Percentiles rank a stretch among this genome's conserved stretches.
Evolutionary conservation across 2,888 invertebrate genomes (phyloP).

Genomic region (Dynastes grantii): DNA sequence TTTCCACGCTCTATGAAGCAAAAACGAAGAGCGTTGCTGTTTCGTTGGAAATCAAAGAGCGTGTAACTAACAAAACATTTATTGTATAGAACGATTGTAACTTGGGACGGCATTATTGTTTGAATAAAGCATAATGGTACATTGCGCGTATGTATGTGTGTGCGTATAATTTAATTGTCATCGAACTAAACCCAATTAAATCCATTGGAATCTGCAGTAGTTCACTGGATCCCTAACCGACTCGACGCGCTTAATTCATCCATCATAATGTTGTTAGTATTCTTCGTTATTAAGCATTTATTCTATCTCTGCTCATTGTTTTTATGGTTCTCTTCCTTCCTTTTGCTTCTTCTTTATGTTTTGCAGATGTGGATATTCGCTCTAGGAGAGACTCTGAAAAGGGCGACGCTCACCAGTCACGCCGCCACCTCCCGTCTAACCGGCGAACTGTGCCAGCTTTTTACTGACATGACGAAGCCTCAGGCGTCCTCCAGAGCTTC

Average conservation of each 20-base stretch:
- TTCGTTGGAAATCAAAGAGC: slow-evolving; percentile 33
- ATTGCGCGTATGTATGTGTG: neutral
- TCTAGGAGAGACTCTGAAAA: slow-evolving; percentile 73
- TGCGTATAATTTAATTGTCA: neutral
- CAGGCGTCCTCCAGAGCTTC: slow-evolving; percentile 73
- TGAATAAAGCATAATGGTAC: neutral
- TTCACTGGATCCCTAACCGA: neutral
- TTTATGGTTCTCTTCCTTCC: too few species aligned
- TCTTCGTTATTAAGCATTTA: slow-evolving; percentile 1
- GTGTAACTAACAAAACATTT: slow-evolving; percentile 43
- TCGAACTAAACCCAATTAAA: neutral
- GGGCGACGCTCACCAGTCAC: slow-evolving; percentile 70
- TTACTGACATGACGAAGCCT: slow-evolving; percentile 74
- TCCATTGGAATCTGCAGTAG: neutral
- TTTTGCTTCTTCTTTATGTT: slow-evolving; percentile 38
- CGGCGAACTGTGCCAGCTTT: slow-evolving; percentile 72
- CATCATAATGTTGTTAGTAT: neutral
- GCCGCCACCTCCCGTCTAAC: slow-evolving; percentile 71
- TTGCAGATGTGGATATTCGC: slow-evolving; percentile 78
- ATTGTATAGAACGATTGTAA: neutral
- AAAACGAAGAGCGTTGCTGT: neutral
- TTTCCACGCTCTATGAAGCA: neutral
- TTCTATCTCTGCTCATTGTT: too few species aligned
- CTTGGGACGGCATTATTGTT: neutral
- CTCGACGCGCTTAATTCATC: neutral